Evolutionary conservation across 2,888 invertebrate genomes (phyloP), one percentile per base, ranked within the genome.

Genomic region (Tetramorium bicarinatum): DNA sequence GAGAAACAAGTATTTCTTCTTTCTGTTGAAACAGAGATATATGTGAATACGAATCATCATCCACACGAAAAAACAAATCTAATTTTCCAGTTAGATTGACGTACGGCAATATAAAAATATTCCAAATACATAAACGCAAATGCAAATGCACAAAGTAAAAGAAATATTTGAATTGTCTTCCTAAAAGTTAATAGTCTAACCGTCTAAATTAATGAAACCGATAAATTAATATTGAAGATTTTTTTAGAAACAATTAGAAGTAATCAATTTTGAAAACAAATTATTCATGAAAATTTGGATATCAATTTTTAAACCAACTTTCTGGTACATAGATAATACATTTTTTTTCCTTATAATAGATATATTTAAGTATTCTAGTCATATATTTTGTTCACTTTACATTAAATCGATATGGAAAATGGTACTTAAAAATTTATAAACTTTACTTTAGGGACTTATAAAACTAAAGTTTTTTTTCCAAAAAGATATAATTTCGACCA

Each of bases 41-140:
- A 80, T 71, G 21, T 71, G 47, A 21, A 44, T 67, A 71, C 79
- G 79, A 34, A 79, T 71, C 71, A 47, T 76, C 62, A 41, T 64
- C 52, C 29, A 47, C 15, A 11, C 25, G 34, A 80, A 59, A 29
- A 34, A 61, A 72, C 52, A 18, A 71, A 80, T 59, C 25, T 71
- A 71, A 80, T 80, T 79, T 56, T 59, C 71, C 25, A 34, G 3
- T 52, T 29, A 13, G 41, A 52, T 21, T 54, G 59, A 79, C 21
- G 2, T 49, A 34, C 62, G n/a, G 44, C 15, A 21, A 67, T 21
- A 21, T 29, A 15, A 69, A 34, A 4, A 79, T 21, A 59, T 44
- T 41, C 15, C 21, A 59, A 71, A 15, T 44, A 52, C 38, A 29
- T 66, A 67, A 29, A 15, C 8, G 15, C 18, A 29, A 6, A 66